Conservation (phyloP, 2,888 invertebrate genomes). For the Erpobdella octoculata region DNA sequence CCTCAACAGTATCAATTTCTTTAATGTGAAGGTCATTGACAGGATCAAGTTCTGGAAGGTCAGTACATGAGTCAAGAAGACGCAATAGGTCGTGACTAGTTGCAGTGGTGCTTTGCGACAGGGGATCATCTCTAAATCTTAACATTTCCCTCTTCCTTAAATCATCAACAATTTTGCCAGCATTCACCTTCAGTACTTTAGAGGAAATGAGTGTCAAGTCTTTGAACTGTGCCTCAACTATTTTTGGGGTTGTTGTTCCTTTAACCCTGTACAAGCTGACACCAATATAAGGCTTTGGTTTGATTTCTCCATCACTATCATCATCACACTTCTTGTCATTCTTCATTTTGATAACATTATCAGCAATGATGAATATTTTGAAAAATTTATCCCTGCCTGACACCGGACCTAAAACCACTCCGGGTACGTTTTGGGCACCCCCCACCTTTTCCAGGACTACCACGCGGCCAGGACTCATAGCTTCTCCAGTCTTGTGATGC, state of each 20-base stretch:
- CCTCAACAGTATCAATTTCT: constrained; percentile 56
- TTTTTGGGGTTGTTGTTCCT: constrained; percentile 63
- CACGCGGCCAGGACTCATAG: constrained; percentile 66
- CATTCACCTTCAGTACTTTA: constrained; percentile 64
- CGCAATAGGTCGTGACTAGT: constrained; percentile 65
- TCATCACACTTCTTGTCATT: too few relatives aligned
- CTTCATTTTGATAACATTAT: too few relatives aligned
- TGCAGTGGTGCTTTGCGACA: constrained; percentile 63
- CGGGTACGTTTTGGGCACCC: constrained; percentile 40
- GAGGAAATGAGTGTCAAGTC: constrained; percentile 51
- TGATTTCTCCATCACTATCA: too few relatives aligned
- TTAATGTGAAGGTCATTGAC: constrained; percentile 57
- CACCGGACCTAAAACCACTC: constrained; percentile 41
- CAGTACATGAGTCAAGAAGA: constrained; percentile 56
- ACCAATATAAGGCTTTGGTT: not conserved
- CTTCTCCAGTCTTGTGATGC: constrained; percentile 55
- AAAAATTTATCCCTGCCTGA: constrained; percentile 42
- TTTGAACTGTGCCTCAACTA: constrained; percentile 54
- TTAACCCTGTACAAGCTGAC: not conserved
- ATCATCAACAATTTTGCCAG: constrained; percentile 64
- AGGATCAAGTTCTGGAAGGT: constrained; percentile 44
- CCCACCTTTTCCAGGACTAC: constrained; percentile 58
- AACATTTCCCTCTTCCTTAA: constrained; percentile 65
- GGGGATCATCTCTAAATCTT: constrained; percentile 66
- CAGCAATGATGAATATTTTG: constrained; percentile 39